A percentile compares a stretch with the other conserved stretches of the same genome.
Conservation (phyloP, 2,888 invertebrate species). For the Beris morrisii region DNA sequence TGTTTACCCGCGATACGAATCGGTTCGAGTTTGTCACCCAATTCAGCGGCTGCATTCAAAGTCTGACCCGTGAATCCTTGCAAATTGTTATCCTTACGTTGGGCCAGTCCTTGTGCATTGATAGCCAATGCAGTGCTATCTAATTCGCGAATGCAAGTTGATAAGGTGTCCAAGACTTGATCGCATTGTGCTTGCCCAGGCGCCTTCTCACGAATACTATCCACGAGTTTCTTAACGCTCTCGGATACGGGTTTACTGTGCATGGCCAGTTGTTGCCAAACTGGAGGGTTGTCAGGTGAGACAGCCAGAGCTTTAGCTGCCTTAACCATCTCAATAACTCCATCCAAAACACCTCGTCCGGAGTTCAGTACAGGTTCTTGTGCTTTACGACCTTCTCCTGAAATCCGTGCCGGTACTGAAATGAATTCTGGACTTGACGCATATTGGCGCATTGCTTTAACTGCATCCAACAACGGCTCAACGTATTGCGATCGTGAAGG, state of each 20-base stretch:
- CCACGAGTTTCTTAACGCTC: constrained; percentile 91
- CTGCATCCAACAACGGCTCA: constrained; percentile 83
- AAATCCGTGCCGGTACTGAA: constrained; percentile 88
- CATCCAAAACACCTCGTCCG: constrained; percentile 75
- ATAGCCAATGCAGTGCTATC: constrained; percentile 88
- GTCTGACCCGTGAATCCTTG: constrained; percentile 78
- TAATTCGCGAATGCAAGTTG: constrained; percentile 73
- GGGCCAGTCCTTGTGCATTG: constrained; percentile 76
- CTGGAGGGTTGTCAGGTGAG: constrained; percentile 85
- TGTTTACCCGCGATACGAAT: constrained; percentile 81
- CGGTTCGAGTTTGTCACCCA: constrained; percentile 83
- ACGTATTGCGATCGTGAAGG: constrained; percentile 77
- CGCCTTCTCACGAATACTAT: constrained; percentile 90
- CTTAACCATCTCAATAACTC: constrained; percentile 87
- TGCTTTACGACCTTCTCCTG: constrained; percentile 75
- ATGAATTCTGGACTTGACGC: constrained; percentile 94
- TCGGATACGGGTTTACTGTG: constrained; percentile 96
- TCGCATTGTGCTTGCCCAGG: constrained; percentile 96
- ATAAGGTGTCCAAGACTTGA: constrained; percentile 75
- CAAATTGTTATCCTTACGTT: constrained; percentile 70
- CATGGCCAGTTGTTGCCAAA: constrained; percentile 91
- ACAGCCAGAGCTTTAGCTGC: constrained; percentile 88
- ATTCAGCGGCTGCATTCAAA: constrained; percentile 75
- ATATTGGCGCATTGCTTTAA: constrained; percentile 88
- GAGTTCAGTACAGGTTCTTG: constrained; percentile 88